Conservation (phyloP, 2,113 vertebrate genomes). For the Echinops telfairi region DNA sequence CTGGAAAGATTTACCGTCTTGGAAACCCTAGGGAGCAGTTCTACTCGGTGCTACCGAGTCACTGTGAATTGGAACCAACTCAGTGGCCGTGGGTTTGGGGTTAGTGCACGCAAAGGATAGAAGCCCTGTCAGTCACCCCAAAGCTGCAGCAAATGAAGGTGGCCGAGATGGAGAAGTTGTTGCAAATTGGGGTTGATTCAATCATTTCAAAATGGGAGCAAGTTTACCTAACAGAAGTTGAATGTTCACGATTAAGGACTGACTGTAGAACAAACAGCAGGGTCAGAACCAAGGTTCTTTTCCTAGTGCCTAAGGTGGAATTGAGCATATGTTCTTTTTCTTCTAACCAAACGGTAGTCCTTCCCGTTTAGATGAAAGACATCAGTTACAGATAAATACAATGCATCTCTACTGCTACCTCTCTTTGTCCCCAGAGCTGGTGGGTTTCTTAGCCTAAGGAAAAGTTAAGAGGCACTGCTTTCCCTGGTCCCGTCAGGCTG, state of each 20-base stretch:
- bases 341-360: neutral
- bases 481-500: neutral
- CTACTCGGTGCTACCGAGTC: no score
- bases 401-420: neutral
- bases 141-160: neutral
- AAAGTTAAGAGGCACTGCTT: neutral
- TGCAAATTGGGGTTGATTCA: neutral
- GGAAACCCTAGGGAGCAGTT: no score
- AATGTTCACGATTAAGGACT: no score
- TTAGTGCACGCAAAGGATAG: neutral
- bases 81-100: no score
- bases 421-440: neutral
- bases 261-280: neutral
- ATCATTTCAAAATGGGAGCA: no score
- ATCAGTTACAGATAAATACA: neutral
- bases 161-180: neutral
- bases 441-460: neutral
- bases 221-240: no score
- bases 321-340: neutral
- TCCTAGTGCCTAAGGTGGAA: slow-evolving; percentile 14
- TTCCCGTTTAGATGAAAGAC: neutral
- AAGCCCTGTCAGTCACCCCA: neutral
- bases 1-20: no score
- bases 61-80: no score
- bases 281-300: neutral